A percentile compares a stretch with the other conserved stretches of the same genome.
Conservation (phyloP, 2,113 vertebrate species). For the Neogale vison region DNA sequence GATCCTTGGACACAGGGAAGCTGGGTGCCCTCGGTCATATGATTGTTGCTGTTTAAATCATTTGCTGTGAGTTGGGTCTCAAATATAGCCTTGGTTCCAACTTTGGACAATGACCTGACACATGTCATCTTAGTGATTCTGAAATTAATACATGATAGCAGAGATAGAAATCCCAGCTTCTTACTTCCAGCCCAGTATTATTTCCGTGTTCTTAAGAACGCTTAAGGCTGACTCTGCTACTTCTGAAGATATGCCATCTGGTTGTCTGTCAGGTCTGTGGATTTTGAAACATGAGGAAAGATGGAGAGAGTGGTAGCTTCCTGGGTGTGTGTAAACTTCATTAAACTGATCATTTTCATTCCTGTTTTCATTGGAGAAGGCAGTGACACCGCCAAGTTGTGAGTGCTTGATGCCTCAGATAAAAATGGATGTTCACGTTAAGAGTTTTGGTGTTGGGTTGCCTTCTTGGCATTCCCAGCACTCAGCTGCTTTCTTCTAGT, state of each 20-base stretch:
- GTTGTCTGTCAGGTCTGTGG: neutral
- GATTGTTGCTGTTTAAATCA: neutral
- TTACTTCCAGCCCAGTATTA: neutral
- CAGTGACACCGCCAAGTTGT: neutral
- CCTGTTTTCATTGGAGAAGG: neutral
- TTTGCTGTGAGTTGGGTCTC: neutral
- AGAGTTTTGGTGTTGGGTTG: neutral
- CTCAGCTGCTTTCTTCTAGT: neutral
- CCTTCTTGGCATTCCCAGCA: neutral
- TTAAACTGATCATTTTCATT: neutral
- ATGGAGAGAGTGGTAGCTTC: neutral
- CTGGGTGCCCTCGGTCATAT: neutral
- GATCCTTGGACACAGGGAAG: neutral
- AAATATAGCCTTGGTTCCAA: neutral
- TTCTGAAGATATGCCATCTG: constrained; percentile 12
- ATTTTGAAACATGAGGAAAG: neutral
- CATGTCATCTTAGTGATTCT: neutral
- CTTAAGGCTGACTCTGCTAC: neutral
- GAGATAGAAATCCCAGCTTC: neutral
- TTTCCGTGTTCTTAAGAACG: constrained; percentile 1
- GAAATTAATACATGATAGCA: constrained; percentile 31
- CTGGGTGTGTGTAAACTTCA: neutral
- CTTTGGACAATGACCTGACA: neutral
- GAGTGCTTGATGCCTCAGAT: neutral
- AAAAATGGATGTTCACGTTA: neutral